A percentile compares a stretch with the other conserved stretches of the same genome.
Evolutionary conservation across 2,888 invertebrate species (phyloP).

Genomic region (Scaptomyza caliginosa): DNA sequence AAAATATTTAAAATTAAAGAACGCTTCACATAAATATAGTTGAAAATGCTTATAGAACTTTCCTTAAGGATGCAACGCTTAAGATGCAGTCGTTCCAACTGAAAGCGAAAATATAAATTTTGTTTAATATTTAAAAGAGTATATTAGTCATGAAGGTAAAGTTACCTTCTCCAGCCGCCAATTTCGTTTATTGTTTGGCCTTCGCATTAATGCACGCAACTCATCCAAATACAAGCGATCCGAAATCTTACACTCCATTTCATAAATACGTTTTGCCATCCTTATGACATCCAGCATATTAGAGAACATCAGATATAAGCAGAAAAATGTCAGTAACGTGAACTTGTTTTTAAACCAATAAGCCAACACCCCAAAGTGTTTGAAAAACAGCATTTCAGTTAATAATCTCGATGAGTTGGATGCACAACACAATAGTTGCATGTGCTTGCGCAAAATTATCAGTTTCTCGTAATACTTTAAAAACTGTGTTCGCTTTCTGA

Average conservation of each 20-base stretch:
- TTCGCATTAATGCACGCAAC: neutral
- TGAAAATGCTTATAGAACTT: constrained; percentile 1
- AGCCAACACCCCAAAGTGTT: accelerated
- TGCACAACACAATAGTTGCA: constrained; percentile 4
- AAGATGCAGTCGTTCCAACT: constrained; percentile 22
- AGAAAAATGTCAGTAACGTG: neutral
- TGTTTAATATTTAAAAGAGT: too few relatives aligned
- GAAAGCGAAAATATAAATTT: too few relatives aligned
- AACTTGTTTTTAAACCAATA: neutral
- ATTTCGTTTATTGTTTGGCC: accelerated
- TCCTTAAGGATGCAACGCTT: constrained; percentile 5
- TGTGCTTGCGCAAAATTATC: neutral
- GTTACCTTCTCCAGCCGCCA: constrained; percentile 10
- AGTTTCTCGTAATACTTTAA: constrained; percentile 5
- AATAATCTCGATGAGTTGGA: neutral
- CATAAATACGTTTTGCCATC: constrained; percentile 8
- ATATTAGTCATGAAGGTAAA: too few relatives aligned
- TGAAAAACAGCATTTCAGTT: neutral
- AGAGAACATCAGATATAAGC: neutral
- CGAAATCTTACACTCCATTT: constrained; percentile 7
- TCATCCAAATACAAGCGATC: constrained; percentile 9
- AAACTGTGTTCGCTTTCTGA: neutral
- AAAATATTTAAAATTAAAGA: constrained; percentile 4
- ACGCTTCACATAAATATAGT: constrained; percentile 1
- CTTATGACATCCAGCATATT: constrained; percentile 1